These are phyloP conservation scores for Clitarchus hookeri DNA, from an alignment of 2,888 invertebrate species.

Conservation along the genomic window DNA sequence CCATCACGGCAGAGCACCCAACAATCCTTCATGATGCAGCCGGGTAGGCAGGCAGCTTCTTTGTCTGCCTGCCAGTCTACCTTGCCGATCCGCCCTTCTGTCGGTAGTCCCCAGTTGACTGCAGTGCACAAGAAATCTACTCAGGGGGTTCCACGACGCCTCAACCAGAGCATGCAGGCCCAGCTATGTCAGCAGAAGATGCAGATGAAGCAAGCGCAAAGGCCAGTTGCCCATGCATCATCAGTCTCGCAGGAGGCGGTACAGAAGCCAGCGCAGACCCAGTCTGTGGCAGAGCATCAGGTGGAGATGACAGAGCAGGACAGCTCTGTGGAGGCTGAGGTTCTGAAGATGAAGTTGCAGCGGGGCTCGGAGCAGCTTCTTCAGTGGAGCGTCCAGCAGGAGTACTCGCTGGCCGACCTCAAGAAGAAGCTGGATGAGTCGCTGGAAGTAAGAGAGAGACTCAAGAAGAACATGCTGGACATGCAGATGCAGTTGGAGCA, in stretches of 20 bases:
- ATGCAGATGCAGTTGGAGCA: background rate
- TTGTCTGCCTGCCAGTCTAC: background rate
- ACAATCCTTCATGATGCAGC: background rate
- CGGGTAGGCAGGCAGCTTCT: background rate
- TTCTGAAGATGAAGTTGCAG: background rate
- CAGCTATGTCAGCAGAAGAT: background rate
- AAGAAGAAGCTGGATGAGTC: background rate
- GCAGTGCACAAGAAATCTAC: background rate
- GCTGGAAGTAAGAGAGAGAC: background rate
- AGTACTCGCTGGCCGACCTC: background rate
- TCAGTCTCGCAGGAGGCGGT: background rate
- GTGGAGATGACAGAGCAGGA: background rate
- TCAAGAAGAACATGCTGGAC: conserved; percentile 2
- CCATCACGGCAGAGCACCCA: background rate
- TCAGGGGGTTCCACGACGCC: background rate
- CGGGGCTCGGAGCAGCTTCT: background rate
- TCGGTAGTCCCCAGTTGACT: background rate
- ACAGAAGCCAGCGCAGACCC: background rate
- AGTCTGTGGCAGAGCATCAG: background rate
- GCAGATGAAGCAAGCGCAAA: background rate
- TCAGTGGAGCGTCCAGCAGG: background rate
- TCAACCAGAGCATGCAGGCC: background rate
- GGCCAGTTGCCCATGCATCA: background rate
- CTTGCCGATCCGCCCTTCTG: background rate
- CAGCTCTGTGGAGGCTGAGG: background rate